A percentile compares a stretch with the other conserved stretches of the same genome.
Evolutionary conservation across 2,113 vertebrate species (phyloP).

Genomic region (Peucedramus taeniatus): DNA sequence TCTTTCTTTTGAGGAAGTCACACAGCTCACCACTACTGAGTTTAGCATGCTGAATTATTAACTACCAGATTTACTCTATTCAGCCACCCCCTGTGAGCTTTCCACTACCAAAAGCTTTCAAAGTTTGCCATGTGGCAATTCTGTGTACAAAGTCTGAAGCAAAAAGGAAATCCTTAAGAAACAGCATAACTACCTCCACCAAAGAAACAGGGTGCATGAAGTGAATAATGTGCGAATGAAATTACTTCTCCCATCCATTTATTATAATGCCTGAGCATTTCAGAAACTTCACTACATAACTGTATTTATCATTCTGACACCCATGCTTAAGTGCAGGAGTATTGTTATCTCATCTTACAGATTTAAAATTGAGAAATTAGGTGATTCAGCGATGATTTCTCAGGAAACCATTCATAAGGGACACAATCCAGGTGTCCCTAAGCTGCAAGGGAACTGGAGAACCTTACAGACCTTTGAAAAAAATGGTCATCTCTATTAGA

Average conservation of each 20-base stretch:
- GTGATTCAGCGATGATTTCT: not conserved
- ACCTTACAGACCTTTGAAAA: not conserved
- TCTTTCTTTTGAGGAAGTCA: not conserved
- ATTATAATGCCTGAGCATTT: not conserved
- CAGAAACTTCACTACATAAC: not conserved
- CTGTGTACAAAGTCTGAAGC: not conserved
- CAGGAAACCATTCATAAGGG: not conserved
- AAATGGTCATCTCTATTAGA: not conserved
- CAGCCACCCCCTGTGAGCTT: not conserved
- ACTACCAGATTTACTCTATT: not conserved
- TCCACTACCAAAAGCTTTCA: not conserved
- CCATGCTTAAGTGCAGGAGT: not conserved
- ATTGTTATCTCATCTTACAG: not conserved
- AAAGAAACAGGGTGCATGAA: not conserved
- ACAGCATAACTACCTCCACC: not conserved
- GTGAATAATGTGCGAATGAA: not conserved
- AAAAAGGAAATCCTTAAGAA: not conserved
- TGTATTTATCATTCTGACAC: not conserved
- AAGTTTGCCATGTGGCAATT: not conserved
- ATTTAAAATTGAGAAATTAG: not conserved
- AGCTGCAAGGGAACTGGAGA: not conserved
- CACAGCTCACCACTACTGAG: not conserved
- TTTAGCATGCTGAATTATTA: not conserved
- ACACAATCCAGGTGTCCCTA: not conserved
- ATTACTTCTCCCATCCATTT: not conserved